A percentile compares a stretch with the other conserved stretches of the same genome.
Conservation (phyloP, 53 echinoderm and acorn worm species). For the Stichopus horrens region DNA sequence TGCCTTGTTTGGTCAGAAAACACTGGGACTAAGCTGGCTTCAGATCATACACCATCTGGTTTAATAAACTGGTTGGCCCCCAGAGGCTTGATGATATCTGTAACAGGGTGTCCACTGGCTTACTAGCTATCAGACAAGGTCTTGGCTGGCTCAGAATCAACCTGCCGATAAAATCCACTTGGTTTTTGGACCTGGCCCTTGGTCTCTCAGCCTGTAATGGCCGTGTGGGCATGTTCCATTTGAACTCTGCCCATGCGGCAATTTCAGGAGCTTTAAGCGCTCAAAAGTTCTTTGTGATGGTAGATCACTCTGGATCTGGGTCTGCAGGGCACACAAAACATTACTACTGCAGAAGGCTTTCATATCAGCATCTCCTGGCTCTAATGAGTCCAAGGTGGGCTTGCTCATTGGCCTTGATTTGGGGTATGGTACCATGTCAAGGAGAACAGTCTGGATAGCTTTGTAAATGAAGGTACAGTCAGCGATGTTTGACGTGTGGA, state of each 20-base stretch:
- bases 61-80: slow-evolving; percentile 15
- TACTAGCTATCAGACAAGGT: slow-evolving; percentile 41
- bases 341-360: slow-evolving; percentile 28
- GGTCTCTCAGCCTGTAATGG: slow-evolving; percentile 38
- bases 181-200: slow-evolving; percentile 30
- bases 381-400: slow-evolving; percentile 4
- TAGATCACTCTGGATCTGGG: slow-evolving; percentile 22
- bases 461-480: slow-evolving; percentile 37
- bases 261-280: slow-evolving; percentile 30
- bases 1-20: slow-evolving; percentile 48
- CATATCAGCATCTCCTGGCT: neutral
- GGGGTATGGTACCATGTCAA: slow-evolving; percentile 29
- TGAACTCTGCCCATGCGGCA: slow-evolving; percentile 28
- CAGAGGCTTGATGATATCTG: slow-evolving; percentile 29
- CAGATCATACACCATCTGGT: slow-evolving; percentile 34
- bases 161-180: slow-evolving; percentile 40
- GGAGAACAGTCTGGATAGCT: slow-evolving; percentile 20
- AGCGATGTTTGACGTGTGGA: slow-evolving; percentile 26
- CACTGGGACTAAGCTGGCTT: slow-evolving; percentile 40
- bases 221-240: slow-evolving; percentile 31
- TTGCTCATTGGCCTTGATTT: slow-evolving; percentile 5
- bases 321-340: slow-evolving; percentile 25
- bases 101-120: slow-evolving; percentile 44
- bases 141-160: slow-evolving; percentile 38
- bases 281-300: slow-evolving; percentile 29